Conservation (phyloP, 2,888 invertebrate species). For the Drosophila melanosoma region DNA sequence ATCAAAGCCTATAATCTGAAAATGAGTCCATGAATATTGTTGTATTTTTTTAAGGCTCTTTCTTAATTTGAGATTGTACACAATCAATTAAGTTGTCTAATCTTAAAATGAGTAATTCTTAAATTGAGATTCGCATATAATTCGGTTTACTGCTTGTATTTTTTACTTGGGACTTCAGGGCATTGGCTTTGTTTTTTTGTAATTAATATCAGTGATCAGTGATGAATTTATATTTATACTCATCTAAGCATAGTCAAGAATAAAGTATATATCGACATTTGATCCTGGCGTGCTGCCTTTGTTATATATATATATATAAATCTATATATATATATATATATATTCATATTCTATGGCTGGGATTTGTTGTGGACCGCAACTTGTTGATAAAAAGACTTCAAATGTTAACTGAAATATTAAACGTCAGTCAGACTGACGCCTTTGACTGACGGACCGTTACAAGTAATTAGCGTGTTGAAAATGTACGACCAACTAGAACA, state of each 20-base stretch:
- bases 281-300: constrained; percentile 22
- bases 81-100: not conserved
- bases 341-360: constrained; percentile 1
- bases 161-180: not conserved
- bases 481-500: constrained; percentile 47
- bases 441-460: constrained; percentile 39
- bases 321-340: not conserved
- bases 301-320: not conserved
- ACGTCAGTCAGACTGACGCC: constrained; percentile 21
- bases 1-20: not conserved
- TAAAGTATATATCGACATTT: not conserved
- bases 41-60: not conserved
- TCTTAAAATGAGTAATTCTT: not conserved
- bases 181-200: not conserved
- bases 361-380: constrained; percentile 42
- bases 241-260: not conserved
- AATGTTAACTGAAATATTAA: constrained; percentile 49
- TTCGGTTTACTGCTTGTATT: not conserved
- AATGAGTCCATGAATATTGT: not conserved
- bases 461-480: constrained; percentile 60
- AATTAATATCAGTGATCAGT: not conserved
- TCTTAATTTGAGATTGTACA: not conserved
- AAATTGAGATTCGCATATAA: not conserved
- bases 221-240: not conserved
- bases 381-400: constrained; percentile 38